These are phyloP conservation scores for Coleophora flavipennella DNA, from an alignment of 2,888 invertebrate genomes.

Conservation along the genomic window DNA sequence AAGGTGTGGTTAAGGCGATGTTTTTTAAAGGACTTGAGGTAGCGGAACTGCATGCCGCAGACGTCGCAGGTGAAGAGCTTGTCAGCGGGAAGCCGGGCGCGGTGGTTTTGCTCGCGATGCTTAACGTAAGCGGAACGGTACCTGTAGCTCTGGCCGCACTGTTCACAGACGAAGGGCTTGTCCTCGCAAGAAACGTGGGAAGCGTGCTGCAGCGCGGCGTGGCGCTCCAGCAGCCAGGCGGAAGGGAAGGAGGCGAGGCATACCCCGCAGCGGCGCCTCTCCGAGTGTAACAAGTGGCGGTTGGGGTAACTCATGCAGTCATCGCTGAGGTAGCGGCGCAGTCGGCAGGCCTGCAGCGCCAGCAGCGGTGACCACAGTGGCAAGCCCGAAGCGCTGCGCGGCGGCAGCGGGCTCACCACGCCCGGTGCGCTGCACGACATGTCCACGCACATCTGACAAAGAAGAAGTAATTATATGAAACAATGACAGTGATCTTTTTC, in stretches of 20 bases:
- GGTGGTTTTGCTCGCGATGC: conserved; percentile 91
- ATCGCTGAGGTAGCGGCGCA: conserved; percentile 63
- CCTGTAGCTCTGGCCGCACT: conserved; percentile 91
- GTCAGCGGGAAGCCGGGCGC: conserved; percentile 88
- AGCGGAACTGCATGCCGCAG: conserved; percentile 93
- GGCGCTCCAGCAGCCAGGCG: conserved; percentile 89
- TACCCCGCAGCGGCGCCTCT: conserved; percentile 80
- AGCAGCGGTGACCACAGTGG: conserved; percentile 63
- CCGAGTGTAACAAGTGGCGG: conserved; percentile 46
- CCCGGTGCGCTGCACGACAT: conserved; percentile 48
- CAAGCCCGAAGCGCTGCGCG: conserved; percentile 47
- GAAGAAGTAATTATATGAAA: conserved; percentile 1
- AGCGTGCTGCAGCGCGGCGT: conserved; percentile 88
- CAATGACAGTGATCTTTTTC: not conserved
- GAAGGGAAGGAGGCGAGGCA: conserved; percentile 91
- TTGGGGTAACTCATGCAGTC: conserved; percentile 63
- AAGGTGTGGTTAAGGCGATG: conserved; percentile 90
- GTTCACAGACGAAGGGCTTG: conserved; percentile 92
- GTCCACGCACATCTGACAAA: conserved; percentile 59
- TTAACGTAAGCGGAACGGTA: conserved; percentile 83
- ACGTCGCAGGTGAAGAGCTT: conserved; percentile 93
- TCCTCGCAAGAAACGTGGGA: conserved; percentile 78
- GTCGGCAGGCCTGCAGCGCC: conserved; percentile 60
- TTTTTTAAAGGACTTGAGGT: conserved; percentile 91
- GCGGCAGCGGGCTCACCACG: conserved; percentile 43